Evolutionary conservation across 2,797 vertebrate species (phyloP), one percentile per base, ranked within the genome.

Genomic region (Chelonia mydas): DNA sequence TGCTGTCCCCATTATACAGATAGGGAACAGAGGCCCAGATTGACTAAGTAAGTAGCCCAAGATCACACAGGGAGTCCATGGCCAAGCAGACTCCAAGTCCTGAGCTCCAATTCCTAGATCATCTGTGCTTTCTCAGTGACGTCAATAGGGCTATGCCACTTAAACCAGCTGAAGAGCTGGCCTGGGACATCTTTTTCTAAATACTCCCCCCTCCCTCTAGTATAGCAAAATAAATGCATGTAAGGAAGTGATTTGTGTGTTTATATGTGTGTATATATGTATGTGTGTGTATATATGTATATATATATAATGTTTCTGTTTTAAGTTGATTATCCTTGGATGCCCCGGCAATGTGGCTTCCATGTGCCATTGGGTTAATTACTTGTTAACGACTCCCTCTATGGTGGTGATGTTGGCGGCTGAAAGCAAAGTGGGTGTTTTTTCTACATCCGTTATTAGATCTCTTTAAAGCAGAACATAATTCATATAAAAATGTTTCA

Each of bases 401-500:
- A 86, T 25, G 49, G 83, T 49, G 6, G 13, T 50, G 81, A 25
- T 61, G 59, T 6, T 77, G 59, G 79, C 50, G 45, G 49, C 84
- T 76, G 59, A 77, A 59, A 23, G 72, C 54, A 28, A 7, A 57
- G 7, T 17, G 57, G 81, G 12, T 59, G 21, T 5, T 41, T 41
- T 11, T 80, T 89, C 91, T 49, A 80, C 27, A 79, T 77, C 47
- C 47, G 3, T 61, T 81, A 88, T 86, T 82, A 86, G 49, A 86
- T 94, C 83, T 76, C 86, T 41, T 86, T 81, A 86, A 89, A 84
- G 28, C 41, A 13, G 53, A 49, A 92, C 83, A 54, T 57, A 94
- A 91, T 95, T 94, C 2, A 49, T 10, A 83, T 21, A 1, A 0
- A 87, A 82, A 11, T 76, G 0, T 31, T 27, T 3, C 19, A 49